phyloP scores from a whole-genome alignment of 2,113 vertebrate species.

The Poeciliopsis retropinna region DNA sequence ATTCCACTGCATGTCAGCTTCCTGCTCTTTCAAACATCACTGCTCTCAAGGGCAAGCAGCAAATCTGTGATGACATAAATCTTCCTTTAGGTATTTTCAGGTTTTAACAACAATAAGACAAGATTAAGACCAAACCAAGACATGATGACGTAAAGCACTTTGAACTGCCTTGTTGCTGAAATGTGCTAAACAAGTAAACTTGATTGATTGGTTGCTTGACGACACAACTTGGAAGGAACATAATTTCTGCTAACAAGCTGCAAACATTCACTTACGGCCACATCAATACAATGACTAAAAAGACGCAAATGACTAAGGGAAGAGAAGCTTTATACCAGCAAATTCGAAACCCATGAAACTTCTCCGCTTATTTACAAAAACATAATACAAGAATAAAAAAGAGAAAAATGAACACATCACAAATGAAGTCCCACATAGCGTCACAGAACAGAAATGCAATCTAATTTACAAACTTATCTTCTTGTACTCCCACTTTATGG shows the following conservation, averaged over 20 bases:
- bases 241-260: not conserved
- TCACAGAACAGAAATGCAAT: constrained; percentile 72
- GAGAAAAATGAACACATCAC: constrained; percentile 76
- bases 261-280: not conserved
- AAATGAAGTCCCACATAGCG: constrained; percentile 76
- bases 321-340: constrained; percentile 81
- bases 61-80: not conserved
- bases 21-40: not conserved
- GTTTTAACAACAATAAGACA: not conserved
- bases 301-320: constrained; percentile 57
- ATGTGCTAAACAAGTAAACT: too few species aligned
- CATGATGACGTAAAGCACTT: not conserved
- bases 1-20: not conserved
- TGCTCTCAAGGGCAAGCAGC: not conserved
- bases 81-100: not conserved
- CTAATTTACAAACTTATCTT: constrained; percentile 79
- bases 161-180: too few species aligned
- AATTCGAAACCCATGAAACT: constrained; percentile 80
- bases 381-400: constrained; percentile 80
- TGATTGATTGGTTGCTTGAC: too few species aligned
- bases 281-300: constrained; percentile 19
- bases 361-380: constrained; percentile 82
- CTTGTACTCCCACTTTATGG: constrained; percentile 76
- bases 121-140: not conserved
- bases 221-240: not conserved